Evolutionary conservation across 2,888 invertebrate genomes (phyloP), one percentile per base, ranked within the genome.

Genomic region (Meloe dianella): DNA sequence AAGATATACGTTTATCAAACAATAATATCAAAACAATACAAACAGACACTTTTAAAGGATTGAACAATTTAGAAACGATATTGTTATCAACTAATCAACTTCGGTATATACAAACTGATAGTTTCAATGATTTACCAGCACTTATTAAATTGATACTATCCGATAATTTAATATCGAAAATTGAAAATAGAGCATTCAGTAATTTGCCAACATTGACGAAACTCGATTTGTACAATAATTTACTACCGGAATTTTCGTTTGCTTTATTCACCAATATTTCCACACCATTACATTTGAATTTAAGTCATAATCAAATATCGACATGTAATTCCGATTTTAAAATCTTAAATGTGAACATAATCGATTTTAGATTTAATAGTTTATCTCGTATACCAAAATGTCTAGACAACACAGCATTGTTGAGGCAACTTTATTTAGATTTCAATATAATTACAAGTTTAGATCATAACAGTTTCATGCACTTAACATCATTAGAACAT

Each of bases 131-230:
- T 83, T 87, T 96, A 81, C 90, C 91, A 38, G 90, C 90, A 81
- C 87, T 97, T 74, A 89, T 90, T 75, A 93, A 92, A 79, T 86
- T 97, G 76, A 92, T 95, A 81, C 85, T 97, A 75, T 92, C 94
- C 62, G 90, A 92, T 79, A 97, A 97, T 85, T 86, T 90, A 75
- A 88, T 97, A 77, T 87, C 87, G 70, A 88, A 88, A 72, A 89
- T 97, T 75, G 91, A 91, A 67, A 87, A 88, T 57, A 88, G 89
- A 63, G 90, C 94, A 7, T 93, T 96, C 79, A 86, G 88, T 64
- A 90, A 93, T 79, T 85, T 96, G 76, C 90, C 92, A 24, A 90
- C 89, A 79, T 84, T 97, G 74, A 89, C 90, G 72, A 90, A 91
- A 77, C 85, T 96, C 65, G 94, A 95, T 82, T 85, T 95, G 68